Percentiles rank a stretch among this genome's conserved stretches.
phyloP scores from a whole-genome alignment of 2,113 vertebrate species.

The zebrafish (Danio rerio) region GRCz12tu NC_133191.1:44622001-44622500 shows the following conservation, averaged over 20 bases:
- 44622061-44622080: neutral
- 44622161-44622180: conserved; percentile 62
- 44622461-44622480: conserved; percentile 77
- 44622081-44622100: neutral
- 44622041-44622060: conserved; percentile 42
- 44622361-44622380: conserved; percentile 66
- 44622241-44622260: conserved; percentile 30
- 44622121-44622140: conserved; percentile 72
- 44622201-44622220: conserved; percentile 40
- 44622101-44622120: conserved; percentile 59
- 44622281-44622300: conserved; percentile 59
- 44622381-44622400: conserved; percentile 69
- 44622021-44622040: neutral
- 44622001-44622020: conserved; percentile 22
- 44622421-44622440: conserved; percentile 67
- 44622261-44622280: conserved; percentile 64
- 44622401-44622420: conserved; percentile 70
- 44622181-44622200: conserved; percentile 66
- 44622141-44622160: conserved; percentile 70
- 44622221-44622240: conserved; percentile 2
- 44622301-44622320: conserved; percentile 77
- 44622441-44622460: conserved; percentile 77
- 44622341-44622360: conserved; percentile 77
- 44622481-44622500: conserved; percentile 65
- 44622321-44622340: conserved; percentile 78